Percentiles rank a stretch among this genome's conserved stretches.
phyloP scores from a whole-genome alignment of 2,797 vertebrate genomes.

The Cryptoblepharus egeriae region DNA sequence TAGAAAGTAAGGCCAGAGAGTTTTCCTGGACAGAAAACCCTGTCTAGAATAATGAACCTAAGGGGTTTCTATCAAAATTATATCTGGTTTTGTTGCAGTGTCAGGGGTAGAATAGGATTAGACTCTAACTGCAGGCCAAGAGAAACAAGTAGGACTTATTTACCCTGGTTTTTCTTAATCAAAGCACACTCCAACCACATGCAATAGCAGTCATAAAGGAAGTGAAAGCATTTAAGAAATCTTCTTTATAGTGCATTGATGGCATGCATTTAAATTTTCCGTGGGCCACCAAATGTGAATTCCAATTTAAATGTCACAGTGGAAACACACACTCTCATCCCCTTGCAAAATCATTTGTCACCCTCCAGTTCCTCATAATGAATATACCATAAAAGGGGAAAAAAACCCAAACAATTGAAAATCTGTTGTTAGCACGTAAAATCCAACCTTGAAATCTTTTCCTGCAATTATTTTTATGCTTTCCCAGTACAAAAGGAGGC shows the following conservation, averaged over 20 bases:
- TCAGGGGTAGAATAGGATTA: too few species aligned
- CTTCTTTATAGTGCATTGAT: conserved; percentile 44
- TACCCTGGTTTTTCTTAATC: conserved; percentile 45
- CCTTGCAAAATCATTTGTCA: conserved; percentile 55
- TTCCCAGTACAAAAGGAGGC: conserved; percentile 6
- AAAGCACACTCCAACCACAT: conserved; percentile 38
- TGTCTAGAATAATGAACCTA: too few species aligned
- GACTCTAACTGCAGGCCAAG: conserved; percentile 23
- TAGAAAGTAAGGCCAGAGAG: too few species aligned
- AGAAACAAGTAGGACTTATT: conserved; percentile 43
- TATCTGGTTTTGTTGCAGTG: too few species aligned
- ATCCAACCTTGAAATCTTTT: conserved; percentile 41
- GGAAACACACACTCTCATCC: conserved; percentile 47
- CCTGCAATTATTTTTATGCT: conserved; percentile 15
- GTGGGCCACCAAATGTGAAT: conserved; percentile 39
- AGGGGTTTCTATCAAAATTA: too few species aligned
- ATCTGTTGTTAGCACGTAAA: conserved; percentile 46
- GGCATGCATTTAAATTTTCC: conserved; percentile 65
- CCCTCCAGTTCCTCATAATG: conserved; percentile 42
- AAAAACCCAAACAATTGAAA: conserved; percentile 58
- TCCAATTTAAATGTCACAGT: conserved; percentile 54
- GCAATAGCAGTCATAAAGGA: conserved; percentile 57
- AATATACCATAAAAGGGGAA: too few species aligned
- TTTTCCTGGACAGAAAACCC: too few species aligned
- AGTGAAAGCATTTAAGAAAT: conserved; percentile 61